Evolutionary conservation across 2,113 vertebrate species (phyloP), one percentile per base, ranked within the genome.

Genomic region (Nanorana parkeri): DNA sequence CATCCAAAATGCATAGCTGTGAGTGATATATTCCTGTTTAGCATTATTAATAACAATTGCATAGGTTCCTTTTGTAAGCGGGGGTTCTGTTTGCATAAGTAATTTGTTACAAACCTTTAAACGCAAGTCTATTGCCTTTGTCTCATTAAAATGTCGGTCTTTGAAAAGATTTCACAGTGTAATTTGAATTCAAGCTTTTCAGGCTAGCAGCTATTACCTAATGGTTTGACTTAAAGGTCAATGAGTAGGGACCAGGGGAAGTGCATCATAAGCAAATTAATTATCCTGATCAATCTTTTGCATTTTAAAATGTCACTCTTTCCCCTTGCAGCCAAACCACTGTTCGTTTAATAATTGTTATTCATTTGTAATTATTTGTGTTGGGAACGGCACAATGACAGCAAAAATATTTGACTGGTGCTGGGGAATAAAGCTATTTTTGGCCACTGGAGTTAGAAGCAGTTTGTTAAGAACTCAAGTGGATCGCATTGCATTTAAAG

Each of bases 151-250:
- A 26, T 28, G 19, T 23, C 15, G 58, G 26, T 73, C 63, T 82
- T 66, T 72, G 79, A 73, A 64, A 65, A 66, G 56, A 15, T 67
- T 60, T 66, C 64, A 19, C 24, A 3, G 52, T 29, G 24, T 65
- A 67, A 41, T 47, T 81, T 67, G 32, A 54, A 66, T 66, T 65
- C 72, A 19, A 15, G 52, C 69, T 74, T 54, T 63, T 68, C 64
- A 26, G 71, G 67, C 63, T 51, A 68, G n/a, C n/a, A 76, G 80
- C 71, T 76, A 67, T 76, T 83, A 75, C 80, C 80, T 83, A 83
- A 83, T 76, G 80, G 72, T 76, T 83, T 83, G 80, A 83, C 80
- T 83, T 76, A 83, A 83, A 83, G 80, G 80, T 83, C 80, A 83
- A 83, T 75, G 80, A 83, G 72, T 83, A 68, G 24, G 29, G 80